phyloP scores from a whole-genome alignment of 1,140 invertebrate species.

The Mesaphorura yosii region DNA sequence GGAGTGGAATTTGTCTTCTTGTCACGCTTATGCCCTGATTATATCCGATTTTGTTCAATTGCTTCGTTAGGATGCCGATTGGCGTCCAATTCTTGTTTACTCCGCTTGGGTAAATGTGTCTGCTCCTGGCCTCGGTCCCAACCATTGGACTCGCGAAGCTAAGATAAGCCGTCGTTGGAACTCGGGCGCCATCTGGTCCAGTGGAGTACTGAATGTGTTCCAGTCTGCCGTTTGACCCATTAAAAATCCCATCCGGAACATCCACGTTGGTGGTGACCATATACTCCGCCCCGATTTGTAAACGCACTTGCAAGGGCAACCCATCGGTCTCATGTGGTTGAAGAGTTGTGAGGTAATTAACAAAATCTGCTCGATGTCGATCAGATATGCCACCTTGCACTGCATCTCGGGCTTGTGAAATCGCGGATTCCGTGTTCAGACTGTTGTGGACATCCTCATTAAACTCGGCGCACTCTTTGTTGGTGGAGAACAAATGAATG shows the following conservation, averaged over 20 bases:
- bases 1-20: not conserved
- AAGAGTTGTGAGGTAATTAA: not conserved
- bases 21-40: not conserved
- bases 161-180: not conserved
- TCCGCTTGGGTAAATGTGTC: not conserved
- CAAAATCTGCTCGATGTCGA: not conserved
- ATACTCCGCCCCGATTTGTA: slow-evolving; percentile 32
- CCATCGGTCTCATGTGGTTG: slow-evolving; percentile 21
- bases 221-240: slow-evolving; percentile 34
- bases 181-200: not conserved
- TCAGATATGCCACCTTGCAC: not conserved
- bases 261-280: slow-evolving; percentile 35
- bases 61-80: not conserved
- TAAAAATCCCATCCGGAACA: slow-evolving; percentile 33
- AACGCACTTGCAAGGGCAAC: slow-evolving; percentile 32
- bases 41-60: not conserved
- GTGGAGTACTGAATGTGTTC: slow-evolving; percentile 25
- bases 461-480: slow-evolving; percentile 1
- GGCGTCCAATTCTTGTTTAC: not conserved
- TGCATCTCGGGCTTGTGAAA: not conserved
- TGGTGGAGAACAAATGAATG: slow-evolving; percentile 3
- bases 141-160: not conserved
- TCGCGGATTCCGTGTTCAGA: not conserved
- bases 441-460: not conserved
- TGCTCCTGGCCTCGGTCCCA: not conserved